A percentile compares a stretch with the other conserved stretches of the same genome.
Evolutionary conservation across 2,113 vertebrate genomes (phyloP).

Genomic region (Trochalopteron elliotii): DNA sequence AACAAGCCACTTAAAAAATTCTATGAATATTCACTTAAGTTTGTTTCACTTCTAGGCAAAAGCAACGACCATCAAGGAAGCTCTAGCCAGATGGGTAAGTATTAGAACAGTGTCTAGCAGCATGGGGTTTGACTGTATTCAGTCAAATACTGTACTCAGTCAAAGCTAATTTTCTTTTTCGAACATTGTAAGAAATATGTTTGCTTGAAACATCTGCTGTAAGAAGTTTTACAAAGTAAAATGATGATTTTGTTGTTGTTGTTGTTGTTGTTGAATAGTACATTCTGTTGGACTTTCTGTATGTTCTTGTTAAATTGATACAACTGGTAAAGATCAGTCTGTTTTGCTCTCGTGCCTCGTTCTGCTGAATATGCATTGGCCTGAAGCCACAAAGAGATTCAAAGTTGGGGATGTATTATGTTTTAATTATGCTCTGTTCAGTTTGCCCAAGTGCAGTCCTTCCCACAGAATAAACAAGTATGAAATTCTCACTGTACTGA

Average conservation of each 20-base stretch:
- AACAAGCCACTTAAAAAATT: neutral
- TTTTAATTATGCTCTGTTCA: neutral
- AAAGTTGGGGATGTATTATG: neutral
- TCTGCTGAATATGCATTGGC: neutral
- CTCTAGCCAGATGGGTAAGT: constrained; percentile 91
- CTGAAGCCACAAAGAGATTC: neutral
- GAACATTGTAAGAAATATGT: neutral
- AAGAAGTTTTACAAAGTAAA: neutral
- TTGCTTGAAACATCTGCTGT: neutral
- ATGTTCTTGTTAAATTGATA: neutral
- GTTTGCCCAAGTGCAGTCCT: neutral
- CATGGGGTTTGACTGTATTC: neutral
- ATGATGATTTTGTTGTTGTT: neutral
- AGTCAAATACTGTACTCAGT: neutral
- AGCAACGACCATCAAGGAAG: constrained; percentile 93
- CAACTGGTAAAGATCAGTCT: neutral
- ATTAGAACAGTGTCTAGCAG: neutral
- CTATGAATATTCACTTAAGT: constrained; percentile 4
- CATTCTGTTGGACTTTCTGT: neutral
- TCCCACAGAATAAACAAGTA: neutral
- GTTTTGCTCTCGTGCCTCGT: neutral
- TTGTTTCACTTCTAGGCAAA: constrained; percentile 81
- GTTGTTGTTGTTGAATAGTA: neutral
- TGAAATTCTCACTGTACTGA: neutral
- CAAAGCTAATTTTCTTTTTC: neutral